Conservation (phyloP, 1,140 invertebrate species). For the Euglossa dilemma region DNA sequence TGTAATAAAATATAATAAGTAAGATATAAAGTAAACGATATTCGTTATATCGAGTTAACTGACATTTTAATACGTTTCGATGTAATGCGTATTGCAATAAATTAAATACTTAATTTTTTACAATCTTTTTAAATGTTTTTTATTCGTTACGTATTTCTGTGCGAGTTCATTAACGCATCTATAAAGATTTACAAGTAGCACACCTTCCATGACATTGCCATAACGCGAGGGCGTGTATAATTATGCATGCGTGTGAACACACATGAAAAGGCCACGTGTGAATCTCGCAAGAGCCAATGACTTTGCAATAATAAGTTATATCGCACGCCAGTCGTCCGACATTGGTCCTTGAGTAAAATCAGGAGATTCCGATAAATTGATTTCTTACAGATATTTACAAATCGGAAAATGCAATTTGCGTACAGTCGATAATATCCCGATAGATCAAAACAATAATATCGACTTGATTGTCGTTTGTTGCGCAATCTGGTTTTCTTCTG, state of each 20-base stretch:
- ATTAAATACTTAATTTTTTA: not conserved
- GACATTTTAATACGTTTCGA: not conserved
- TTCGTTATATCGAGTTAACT: not conserved
- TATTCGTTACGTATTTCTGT: not conserved
- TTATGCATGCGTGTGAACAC: not conserved
- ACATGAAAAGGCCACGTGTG: not conserved
- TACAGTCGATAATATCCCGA: not conserved
- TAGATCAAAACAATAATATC: not conserved
- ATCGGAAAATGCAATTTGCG: not conserved
- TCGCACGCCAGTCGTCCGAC: not conserved
- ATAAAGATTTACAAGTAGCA: too few relatives aligned
- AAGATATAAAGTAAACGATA: too few relatives aligned
- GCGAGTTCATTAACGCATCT: not conserved
- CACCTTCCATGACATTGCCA: not conserved
- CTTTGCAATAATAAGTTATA: conserved; percentile 17
- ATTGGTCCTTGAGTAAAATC: not conserved
- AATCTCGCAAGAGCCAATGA: conserved; percentile 17
- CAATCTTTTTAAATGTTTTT: not conserved
- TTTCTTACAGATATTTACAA: not conserved
- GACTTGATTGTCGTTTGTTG: not conserved
- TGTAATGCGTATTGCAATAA: not conserved
- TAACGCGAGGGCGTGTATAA: too few relatives aligned
- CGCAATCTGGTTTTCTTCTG: not conserved
- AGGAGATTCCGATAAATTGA: not conserved
- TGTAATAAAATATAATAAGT: not conserved